These are phyloP conservation scores for Platycheirus albimanus DNA, from an alignment of 2,888 invertebrate genomes.

Conservation along the genomic window DNA sequence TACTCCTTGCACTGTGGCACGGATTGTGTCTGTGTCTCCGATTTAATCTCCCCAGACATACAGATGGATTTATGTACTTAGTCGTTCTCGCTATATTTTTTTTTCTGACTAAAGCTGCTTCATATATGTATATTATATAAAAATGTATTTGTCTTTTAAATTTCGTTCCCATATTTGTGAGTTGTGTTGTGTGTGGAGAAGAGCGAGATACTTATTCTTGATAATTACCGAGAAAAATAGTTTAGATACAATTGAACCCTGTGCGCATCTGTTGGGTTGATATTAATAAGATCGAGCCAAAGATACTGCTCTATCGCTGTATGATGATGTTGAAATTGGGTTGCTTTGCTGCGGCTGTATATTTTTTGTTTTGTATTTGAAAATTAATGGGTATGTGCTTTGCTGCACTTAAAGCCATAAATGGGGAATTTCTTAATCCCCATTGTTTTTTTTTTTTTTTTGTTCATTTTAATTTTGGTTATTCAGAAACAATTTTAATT, in stretches of 20 bases:
- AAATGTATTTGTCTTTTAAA: conserved; percentile 36
- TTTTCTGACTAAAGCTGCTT: conserved; percentile 2
- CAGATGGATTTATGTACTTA: conserved; percentile 68
- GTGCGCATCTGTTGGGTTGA: conserved; percentile 71
- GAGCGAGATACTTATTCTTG: conserved; percentile 59
- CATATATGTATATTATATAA: neutral
- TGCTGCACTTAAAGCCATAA: conserved; percentile 68
- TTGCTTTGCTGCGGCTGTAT: conserved; percentile 36
- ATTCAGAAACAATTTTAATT: conserved; percentile 70
- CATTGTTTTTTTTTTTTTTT: conserved; percentile 11
- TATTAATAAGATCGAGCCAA: conserved; percentile 69
- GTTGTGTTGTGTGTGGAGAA: conserved; percentile 14
- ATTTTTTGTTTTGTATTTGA: conserved; percentile 55
- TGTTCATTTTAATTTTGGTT: conserved; percentile 52
- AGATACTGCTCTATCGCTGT: conserved; percentile 56
- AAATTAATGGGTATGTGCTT: conserved; percentile 62
- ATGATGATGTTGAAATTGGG: conserved; percentile 62
- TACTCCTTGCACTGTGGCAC: conserved; percentile 38
- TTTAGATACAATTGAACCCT: conserved; percentile 70
- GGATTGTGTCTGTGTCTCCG: conserved; percentile 63
- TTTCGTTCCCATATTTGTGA: conserved; percentile 56
- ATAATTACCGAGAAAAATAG: conserved; percentile 72
- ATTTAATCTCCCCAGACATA: conserved; percentile 57
- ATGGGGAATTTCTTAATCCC: conserved; percentile 70
- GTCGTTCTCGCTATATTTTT: conserved; percentile 28